phyloP scores from a whole-genome alignment of 2,113 vertebrate genomes.

The Pimephales promelas region DNA sequence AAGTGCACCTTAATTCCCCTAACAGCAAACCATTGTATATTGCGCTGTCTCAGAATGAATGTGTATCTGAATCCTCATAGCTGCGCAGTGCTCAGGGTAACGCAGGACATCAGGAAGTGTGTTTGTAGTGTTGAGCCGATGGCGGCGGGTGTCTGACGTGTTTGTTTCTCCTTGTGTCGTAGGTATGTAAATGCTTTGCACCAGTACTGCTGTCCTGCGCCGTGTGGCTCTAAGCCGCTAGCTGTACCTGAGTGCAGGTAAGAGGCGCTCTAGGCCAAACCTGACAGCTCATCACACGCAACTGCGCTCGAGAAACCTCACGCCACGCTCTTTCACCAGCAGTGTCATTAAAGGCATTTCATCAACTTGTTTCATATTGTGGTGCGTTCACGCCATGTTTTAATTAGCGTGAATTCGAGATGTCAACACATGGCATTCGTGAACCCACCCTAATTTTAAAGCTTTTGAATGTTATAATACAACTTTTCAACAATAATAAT shows the following conservation, averaged over 20 bases:
- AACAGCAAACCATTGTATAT: not conserved
- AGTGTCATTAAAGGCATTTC: not conserved
- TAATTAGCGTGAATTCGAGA: no score
- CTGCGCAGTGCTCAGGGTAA: not conserved
- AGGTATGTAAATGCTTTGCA: constrained; percentile 78
- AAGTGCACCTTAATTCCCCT: not conserved
- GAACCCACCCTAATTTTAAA: not conserved
- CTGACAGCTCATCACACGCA: not conserved
- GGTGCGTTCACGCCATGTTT: not conserved
- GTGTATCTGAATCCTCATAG: not conserved
- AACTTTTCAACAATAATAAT: not conserved
- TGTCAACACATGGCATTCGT: no score
- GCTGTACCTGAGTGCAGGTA: constrained; percentile 80
- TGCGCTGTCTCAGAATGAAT: not conserved
- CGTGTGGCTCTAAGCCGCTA: constrained; percentile 76
- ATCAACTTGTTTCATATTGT: not conserved
- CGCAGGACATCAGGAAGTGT: not conserved
- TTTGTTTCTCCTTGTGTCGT: constrained; percentile 79
- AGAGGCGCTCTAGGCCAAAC: constrained; percentile 65
- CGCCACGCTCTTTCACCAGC: not conserved
- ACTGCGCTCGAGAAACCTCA: no score
- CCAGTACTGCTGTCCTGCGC: constrained; percentile 76
- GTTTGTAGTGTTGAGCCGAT: constrained; percentile 38
- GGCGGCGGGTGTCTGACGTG: constrained; percentile 66
- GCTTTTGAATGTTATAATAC: not conserved